Base-by-base conservation (phyloP, 2,888 invertebrate genomes). In the Nycteola revayana region DNA sequence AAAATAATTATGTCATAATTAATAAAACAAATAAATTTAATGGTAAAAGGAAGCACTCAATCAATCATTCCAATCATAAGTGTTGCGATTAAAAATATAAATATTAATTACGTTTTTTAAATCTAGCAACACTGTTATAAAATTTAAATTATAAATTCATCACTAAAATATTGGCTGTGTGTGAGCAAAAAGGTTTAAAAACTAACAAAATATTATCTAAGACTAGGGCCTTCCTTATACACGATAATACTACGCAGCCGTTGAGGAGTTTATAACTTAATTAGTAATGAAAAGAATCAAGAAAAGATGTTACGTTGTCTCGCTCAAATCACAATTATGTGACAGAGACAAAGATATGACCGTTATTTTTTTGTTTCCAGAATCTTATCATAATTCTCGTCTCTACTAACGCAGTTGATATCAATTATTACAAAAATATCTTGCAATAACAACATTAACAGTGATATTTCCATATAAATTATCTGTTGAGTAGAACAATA, bases 211-310 rank as follows among this genome's bases (percentile, higher is more conserved):
- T 66, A 69, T 73, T 78, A 78, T 60, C 80, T 84, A 82, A 72
- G 82, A 84, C 84, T 84, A 84, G 83, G 78, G 77, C 61, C 74
- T 69, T 66, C 64, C 61, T 70, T 75, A 76, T 59, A 65, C 62
- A 67, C 64, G 66, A 70, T 75, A 80, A 78, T 80, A 82, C 76
- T 58, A 7, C 7, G 21, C 21, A 14, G 14, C 5, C 14, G n/a
- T n/a, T 14, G 14, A 2, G 14, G 14, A 3, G 5, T 14, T 14
- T 14, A 5, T 14, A 14, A 14, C 14, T 5, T 3, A 2, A 5
- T 14, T 5, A 14, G 14, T 2, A 14, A 14, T 3, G 14, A 14
- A 14, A 2, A 14, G 5, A 14, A 14, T 5, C 14, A 14, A 3
- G 5, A 14, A 2, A 14, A 14, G 14, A 14, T 5, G 14, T 2